phyloP scores from a whole-genome alignment of 2,797 vertebrate genomes.

The Rhinatrema bivittatum region DNA sequence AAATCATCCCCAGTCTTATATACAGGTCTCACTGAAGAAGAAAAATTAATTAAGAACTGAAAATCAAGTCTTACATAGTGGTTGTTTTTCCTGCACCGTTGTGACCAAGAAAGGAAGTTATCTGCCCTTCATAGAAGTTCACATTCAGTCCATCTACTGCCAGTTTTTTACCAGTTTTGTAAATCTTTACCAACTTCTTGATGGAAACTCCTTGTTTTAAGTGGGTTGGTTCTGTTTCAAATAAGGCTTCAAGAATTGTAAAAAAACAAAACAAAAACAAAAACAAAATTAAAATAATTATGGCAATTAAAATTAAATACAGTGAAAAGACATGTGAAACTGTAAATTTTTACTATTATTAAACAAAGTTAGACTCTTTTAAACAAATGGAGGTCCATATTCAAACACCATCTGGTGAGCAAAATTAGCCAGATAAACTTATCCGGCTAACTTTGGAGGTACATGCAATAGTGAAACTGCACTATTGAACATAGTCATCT shows the following conservation, averaged over 20 bases:
- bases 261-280: not conserved
- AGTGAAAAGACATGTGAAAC: too few species aligned
- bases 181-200: slow-evolving; percentile 76
- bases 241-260: slow-evolving; percentile 59
- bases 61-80: slow-evolving; percentile 81
- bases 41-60: too few species aligned
- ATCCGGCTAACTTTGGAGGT: too few species aligned
- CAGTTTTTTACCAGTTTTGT: slow-evolving; percentile 58
- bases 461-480: too few species aligned
- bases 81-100: slow-evolving; percentile 89
- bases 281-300: not conserved
- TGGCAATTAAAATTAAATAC: too few species aligned
- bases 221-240: slow-evolving; percentile 63
- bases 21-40: too few species aligned
- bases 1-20: too few species aligned
- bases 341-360: not conserved
- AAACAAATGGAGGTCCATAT: too few species aligned
- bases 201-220: slow-evolving; percentile 68
- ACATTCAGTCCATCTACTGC: slow-evolving; percentile 79
- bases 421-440: too few species aligned
- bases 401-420: too few species aligned
- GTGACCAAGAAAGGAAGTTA: slow-evolving; percentile 86
- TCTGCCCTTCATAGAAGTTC: slow-evolving; percentile 83
- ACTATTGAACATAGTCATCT: too few species aligned
- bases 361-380: not conserved